These are phyloP conservation scores for Tromatobia lineatoria DNA, from an alignment of 2,888 invertebrate species.

Conservation along the genomic window DNA sequence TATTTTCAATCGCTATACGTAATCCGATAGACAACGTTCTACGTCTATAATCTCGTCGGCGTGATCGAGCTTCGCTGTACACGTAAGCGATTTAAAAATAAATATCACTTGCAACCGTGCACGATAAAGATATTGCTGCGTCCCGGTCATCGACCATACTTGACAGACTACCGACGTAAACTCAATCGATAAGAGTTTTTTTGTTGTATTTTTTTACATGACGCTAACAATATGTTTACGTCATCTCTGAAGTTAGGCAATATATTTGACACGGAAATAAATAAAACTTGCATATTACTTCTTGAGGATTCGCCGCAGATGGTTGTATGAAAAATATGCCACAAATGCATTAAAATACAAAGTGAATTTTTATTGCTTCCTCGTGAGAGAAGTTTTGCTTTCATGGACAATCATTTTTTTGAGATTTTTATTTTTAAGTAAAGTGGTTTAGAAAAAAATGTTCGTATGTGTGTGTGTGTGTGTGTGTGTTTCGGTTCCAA, in stretches of 20 bases:
- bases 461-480: too few species aligned
- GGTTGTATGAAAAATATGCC: too few species aligned
- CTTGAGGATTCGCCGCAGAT: too few species aligned
- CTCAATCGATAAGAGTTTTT: slow-evolving; percentile 9
- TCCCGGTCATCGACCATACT: slow-evolving; percentile 20
- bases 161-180: not conserved
- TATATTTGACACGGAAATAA: too few species aligned
- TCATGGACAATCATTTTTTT: too few species aligned
- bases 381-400: too few species aligned
- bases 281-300: too few species aligned
- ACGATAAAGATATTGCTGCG: slow-evolving; percentile 24
- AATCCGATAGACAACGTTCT: slow-evolving; percentile 30
- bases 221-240: not conserved
- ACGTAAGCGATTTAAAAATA: slow-evolving; percentile 23
- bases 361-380: too few species aligned
- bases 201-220: not conserved
- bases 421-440: too few species aligned
- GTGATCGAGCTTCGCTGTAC: slow-evolving; percentile 18
- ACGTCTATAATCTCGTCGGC: slow-evolving; percentile 34
- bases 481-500: too few species aligned
- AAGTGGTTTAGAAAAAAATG: too few species aligned
- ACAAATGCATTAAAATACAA: too few species aligned
- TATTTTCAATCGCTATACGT: slow-evolving; percentile 3
- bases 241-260: not conserved
- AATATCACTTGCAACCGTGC: slow-evolving; percentile 35